Conservation (phyloP, 1,140 invertebrate genomes). For the Eubasilissa regina region DNA sequence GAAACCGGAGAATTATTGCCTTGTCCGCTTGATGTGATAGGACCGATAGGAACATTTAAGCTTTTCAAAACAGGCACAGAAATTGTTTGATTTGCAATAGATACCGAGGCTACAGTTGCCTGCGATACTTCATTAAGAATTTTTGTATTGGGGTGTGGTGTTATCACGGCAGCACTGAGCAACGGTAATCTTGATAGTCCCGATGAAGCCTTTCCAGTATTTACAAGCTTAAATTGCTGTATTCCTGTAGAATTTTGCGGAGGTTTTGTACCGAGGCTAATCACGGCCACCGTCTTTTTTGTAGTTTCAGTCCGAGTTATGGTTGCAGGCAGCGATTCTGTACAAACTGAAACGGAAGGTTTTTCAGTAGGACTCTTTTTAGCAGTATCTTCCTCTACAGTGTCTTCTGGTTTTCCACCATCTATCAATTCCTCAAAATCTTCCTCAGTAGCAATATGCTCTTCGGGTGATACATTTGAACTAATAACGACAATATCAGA, state of each 20-base stretch:
- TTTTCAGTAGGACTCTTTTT: conserved; percentile 61
- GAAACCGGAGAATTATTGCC: conserved; percentile 53
- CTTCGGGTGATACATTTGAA: conserved; percentile 75
- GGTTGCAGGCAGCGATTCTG: conserved; percentile 60
- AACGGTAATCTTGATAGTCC: conserved; percentile 66
- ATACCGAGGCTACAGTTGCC: conserved; percentile 72
- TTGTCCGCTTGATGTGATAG: conserved; percentile 58
- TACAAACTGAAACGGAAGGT: conserved; percentile 58
- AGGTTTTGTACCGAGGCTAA: conserved; percentile 68
- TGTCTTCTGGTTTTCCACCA: conserved; percentile 72
- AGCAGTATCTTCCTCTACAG: conserved; percentile 63
- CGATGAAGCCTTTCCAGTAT: conserved; percentile 63
- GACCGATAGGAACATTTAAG: conserved; percentile 66
- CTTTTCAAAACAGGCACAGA: conserved; percentile 75
- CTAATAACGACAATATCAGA: conserved; percentile 78
- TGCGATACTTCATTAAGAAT: conserved; percentile 71
- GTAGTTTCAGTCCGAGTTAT: conserved; percentile 68
- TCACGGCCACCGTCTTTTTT: conserved; percentile 71
- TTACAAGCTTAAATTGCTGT: conserved; percentile 70
- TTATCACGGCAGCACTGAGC: conserved; percentile 66
- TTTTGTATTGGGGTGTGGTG: conserved; percentile 69
- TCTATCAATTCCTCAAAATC: conserved; percentile 77
- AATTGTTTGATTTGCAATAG: conserved; percentile 76
- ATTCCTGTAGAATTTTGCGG: conserved; percentile 62
- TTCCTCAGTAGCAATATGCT: conserved; percentile 76